phyloP scores from a whole-genome alignment of 1,140 invertebrate species.

The Platorchestia sp. region DNA sequence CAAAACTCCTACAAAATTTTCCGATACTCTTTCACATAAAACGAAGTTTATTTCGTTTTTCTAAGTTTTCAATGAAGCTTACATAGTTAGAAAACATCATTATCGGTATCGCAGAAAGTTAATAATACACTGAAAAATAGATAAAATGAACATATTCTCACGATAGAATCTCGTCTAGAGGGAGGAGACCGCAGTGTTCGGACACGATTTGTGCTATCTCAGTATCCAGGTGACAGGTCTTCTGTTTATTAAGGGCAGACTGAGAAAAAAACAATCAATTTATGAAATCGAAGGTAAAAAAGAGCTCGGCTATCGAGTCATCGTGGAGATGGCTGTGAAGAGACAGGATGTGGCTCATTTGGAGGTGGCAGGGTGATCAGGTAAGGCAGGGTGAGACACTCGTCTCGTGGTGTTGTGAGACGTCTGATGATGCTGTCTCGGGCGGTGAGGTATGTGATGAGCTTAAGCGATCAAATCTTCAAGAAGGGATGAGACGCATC shows the following conservation, averaged over 20 bases:
- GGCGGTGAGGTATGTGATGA: background rate
- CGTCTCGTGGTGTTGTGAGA: background rate
- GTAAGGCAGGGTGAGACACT: background rate
- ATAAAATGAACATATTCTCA: background rate
- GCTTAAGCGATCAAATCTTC: background rate
- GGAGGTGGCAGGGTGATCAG: background rate
- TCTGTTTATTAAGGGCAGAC: background rate
- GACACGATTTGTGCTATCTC: background rate
- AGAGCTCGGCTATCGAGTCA: background rate
- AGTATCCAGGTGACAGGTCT: background rate
- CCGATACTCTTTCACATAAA: background rate
- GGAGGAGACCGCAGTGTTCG: background rate
- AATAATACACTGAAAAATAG: background rate
- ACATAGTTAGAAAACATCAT: background rate
- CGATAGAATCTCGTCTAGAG: background rate
- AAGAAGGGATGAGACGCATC: background rate
- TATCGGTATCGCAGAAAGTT: background rate
- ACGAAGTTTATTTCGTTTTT: background rate
- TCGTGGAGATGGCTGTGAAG: background rate
- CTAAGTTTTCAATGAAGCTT: background rate
- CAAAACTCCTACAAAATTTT: background rate
- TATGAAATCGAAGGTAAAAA: constrained; percentile 6
- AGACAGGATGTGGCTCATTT: constrained; percentile 20
- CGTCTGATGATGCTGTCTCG: background rate
- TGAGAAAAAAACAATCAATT: constrained; percentile 5